phyloP scores from a whole-genome alignment of 2,888 invertebrate species.

The Raillietiella orientalis region DNA sequence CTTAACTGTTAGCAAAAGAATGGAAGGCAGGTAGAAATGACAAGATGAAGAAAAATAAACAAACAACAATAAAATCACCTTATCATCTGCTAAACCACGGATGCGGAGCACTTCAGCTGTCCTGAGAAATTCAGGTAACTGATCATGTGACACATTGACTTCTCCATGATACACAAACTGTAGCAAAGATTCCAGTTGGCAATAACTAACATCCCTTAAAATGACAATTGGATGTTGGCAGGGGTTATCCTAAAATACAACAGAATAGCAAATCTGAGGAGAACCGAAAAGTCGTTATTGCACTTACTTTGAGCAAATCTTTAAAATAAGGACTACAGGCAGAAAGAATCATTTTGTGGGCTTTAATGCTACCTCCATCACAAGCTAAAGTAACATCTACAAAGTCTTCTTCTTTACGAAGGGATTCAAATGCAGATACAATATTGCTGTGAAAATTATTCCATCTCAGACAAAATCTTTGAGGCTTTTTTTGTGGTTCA shows the following conservation, averaged over 20 bases:
- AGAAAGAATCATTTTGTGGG: constrained; percentile 37
- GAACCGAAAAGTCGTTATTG: not conserved
- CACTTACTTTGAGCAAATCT: constrained; percentile 28
- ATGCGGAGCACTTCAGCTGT: constrained; percentile 71
- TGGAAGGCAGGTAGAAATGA: no score
- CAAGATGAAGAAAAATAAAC: no score
- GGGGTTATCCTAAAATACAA: constrained; percentile 34
- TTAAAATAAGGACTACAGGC: constrained; percentile 41
- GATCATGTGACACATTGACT: no score
- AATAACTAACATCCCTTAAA: constrained; percentile 46
- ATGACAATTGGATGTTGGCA: constrained; percentile 56
- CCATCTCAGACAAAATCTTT: constrained; percentile 40
- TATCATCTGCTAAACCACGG: constrained; percentile 58
- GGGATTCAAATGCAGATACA: constrained; percentile 29
- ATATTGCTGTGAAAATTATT: constrained; percentile 36
- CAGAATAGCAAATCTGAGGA: not conserved
- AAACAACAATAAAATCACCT: no score
- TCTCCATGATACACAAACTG: constrained; percentile 63
- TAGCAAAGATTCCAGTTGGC: constrained; percentile 37
- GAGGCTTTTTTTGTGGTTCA: no score
- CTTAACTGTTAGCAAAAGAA: no score
- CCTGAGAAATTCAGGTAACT: constrained; percentile 61
- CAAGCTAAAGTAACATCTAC: constrained; percentile 39
- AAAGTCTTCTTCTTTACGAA: constrained; percentile 30
- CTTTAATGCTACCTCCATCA: constrained; percentile 33